Base-by-base conservation (phyloP, 2,113 vertebrate genomes). In the Romanogobio albipinnatus region DNA sequence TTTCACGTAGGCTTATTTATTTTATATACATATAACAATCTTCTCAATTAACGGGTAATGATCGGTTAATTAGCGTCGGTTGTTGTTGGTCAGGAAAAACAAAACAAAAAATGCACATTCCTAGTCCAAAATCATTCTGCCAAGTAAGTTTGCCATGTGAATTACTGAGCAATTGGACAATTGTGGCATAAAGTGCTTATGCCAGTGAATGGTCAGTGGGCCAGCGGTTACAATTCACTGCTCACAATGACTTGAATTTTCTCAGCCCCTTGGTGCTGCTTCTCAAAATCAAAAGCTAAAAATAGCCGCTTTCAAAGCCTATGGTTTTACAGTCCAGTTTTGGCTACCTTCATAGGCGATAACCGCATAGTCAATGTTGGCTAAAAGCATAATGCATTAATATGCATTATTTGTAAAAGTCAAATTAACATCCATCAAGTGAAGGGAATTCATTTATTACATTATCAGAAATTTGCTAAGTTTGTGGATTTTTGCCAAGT, bases 141-240 rank as follows among this genome's bases (percentile, higher is more conserved):
- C n/a, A n/a, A n/a, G 29, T 29, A 29, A 1, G 29, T 29, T 29
- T 29, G 29, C 29, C 29, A 29, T 29, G 51, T 59, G 53, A 77
- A 77, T 59, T 77, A 58, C 59, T 77, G 51, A 77, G 33, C 4
- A 33, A 59, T 43, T 77, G 76, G 53, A 39, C 53, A 78, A 14
- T n/a, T 47, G 76, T 59, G 26, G 9, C 74, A 76, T 33, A 9
- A 76, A 59, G 33, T 6, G 4, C 14, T 77, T 53, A 43, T 77
- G 53, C 53, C 76, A 77, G 19, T 58, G 22, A 59, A 43, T 33
- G 5, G 26, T n/a, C 53, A 78, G 29, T 78, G 19, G 53, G 33
- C 19, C 76, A 59, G 76, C 17, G 22, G 53, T 59, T 8, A 78
- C 17, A 59, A 78, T 15, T 43, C 17, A 58, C 3, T 22, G 8